Conservation (phyloP, 2,113 vertebrate species). For the Sisor rabdophorus region DNA sequence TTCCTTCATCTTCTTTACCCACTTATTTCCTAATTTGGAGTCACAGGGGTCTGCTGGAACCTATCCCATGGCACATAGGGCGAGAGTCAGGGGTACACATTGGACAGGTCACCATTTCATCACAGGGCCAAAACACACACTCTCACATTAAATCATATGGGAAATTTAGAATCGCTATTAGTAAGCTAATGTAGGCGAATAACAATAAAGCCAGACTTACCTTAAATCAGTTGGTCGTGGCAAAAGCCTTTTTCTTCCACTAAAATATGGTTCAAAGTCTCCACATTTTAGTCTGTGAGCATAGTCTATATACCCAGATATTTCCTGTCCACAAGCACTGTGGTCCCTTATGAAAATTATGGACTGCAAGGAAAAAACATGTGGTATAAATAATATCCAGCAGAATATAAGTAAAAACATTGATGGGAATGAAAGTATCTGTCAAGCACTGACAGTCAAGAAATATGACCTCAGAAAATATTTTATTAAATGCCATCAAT, state of each 20-base stretch:
- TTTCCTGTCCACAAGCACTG: slow-evolving; percentile 76
- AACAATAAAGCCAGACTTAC: slow-evolving; percentile 61
- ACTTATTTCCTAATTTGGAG: no score
- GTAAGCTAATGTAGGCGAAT: background rate
- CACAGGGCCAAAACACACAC: no score
- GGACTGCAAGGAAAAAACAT: slow-evolving; percentile 69
- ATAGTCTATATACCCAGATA: slow-evolving; percentile 87
- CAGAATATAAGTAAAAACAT: slow-evolving; percentile 33
- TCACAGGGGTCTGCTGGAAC: no score
- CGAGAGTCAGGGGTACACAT: no score
- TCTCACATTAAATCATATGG: no score
- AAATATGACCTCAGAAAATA: slow-evolving; percentile 42
- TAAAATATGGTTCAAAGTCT: slow-evolving; percentile 82
- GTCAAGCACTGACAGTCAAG: slow-evolving; percentile 52
- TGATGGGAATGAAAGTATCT: slow-evolving; percentile 46
- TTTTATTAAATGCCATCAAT: slow-evolving; percentile 12
- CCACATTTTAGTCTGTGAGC: slow-evolving; percentile 78
- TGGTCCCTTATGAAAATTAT: slow-evolving; percentile 84
- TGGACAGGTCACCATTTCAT: background rate
- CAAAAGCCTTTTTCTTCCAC: slow-evolving; percentile 76
- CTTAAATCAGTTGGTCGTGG: slow-evolving; percentile 79
- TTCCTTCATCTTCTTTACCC: no score
- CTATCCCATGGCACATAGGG: no score
- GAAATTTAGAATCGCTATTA: background rate
- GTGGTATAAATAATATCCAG: slow-evolving; percentile 63